A percentile compares a stretch with the other conserved stretches of the same genome.
These are phyloP conservation scores for Gari tellinella DNA, from an alignment of 2,888 invertebrate genomes.

Conservation along the genomic window DNA sequence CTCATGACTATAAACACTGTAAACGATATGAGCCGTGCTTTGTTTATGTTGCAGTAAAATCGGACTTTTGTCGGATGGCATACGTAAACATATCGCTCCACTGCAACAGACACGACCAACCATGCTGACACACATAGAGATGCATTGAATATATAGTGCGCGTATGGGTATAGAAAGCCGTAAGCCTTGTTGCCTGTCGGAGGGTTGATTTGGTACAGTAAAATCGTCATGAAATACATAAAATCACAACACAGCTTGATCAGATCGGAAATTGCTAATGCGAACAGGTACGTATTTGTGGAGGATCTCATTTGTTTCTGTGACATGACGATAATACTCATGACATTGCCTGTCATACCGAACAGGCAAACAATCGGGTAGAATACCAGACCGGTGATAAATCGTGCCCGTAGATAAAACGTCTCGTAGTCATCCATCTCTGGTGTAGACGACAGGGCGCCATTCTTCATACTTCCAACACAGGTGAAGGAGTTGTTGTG, in stretches of 20 bases:
- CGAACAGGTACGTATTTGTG: constrained; percentile 81
- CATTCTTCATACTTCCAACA: too few species aligned
- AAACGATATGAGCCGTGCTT: constrained; percentile 76
- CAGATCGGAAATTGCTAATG: constrained; percentile 80
- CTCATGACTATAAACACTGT: constrained; percentile 78
- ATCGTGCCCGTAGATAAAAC: constrained; percentile 77
- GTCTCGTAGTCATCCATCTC: constrained; percentile 60
- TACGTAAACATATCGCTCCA: constrained; percentile 82
- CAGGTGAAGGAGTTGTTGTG: too few species aligned
- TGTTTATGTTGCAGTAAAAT: constrained; percentile 71
- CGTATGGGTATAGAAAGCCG: constrained; percentile 82
- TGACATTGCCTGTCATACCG: constrained; percentile 80
- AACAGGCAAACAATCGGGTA: constrained; percentile 79
- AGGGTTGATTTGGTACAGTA: constrained; percentile 72
- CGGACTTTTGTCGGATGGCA: constrained; percentile 80
- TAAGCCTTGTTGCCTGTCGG: constrained; percentile 73
- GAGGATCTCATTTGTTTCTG: constrained; percentile 80
- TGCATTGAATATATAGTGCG: constrained; percentile 81
- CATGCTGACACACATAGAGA: constrained; percentile 81
- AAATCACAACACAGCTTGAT: constrained; percentile 82
- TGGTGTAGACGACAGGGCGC: too few species aligned
- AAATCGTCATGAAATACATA: constrained; percentile 80
- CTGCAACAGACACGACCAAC: constrained; percentile 82
- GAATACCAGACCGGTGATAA: constrained; percentile 79
- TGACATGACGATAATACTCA: constrained; percentile 80